These are phyloP conservation scores for Caenorhabditis zanzibari DNA, from an alignment of 2,888 invertebrate genomes.

Conservation along the genomic window DNA sequence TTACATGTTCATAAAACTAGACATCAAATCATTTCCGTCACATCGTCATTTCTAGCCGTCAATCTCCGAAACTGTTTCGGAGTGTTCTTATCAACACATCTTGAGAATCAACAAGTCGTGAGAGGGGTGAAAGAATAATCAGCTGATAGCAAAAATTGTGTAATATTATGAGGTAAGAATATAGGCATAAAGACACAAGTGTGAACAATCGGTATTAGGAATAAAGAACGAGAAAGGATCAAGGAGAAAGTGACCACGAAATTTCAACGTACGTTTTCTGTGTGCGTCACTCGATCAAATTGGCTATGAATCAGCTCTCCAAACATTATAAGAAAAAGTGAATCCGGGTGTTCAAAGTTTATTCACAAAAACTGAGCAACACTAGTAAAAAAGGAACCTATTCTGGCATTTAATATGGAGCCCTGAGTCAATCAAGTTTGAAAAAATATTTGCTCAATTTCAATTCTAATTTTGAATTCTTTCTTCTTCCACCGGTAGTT, in stretches of 20 bases:
- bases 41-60: slow-evolving; percentile 30
- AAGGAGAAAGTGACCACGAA: slow-evolving; percentile 6
- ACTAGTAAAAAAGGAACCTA: no score
- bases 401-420: no score
- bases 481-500: neutral
- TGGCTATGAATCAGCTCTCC: slow-evolving; percentile 25
- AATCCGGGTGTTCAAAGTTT: slow-evolving; percentile 5
- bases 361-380: neutral
- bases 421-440: neutral
- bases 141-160: slow-evolving; percentile 8
- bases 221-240: slow-evolving; percentile 1
- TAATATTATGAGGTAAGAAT: neutral
- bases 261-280: slow-evolving; percentile 13
- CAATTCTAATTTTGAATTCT: slow-evolving; percentile 4
- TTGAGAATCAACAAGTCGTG: slow-evolving; percentile 10
- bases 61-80: slow-evolving; percentile 18
- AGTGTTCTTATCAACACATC: slow-evolving; percentile 33
- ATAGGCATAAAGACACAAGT: slow-evolving; percentile 17
- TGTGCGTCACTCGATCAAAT: slow-evolving; percentile 22
- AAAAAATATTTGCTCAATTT: slow-evolving; percentile 24
- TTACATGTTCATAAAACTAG: neutral
- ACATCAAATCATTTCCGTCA: neutral
- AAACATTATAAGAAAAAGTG: slow-evolving; percentile 8
- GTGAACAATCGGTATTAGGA: slow-evolving; percentile 16
- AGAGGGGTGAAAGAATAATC: neutral